phyloP scores from a whole-genome alignment of 2,888 invertebrate species.

The Meghimatium bilineatum region DNA sequence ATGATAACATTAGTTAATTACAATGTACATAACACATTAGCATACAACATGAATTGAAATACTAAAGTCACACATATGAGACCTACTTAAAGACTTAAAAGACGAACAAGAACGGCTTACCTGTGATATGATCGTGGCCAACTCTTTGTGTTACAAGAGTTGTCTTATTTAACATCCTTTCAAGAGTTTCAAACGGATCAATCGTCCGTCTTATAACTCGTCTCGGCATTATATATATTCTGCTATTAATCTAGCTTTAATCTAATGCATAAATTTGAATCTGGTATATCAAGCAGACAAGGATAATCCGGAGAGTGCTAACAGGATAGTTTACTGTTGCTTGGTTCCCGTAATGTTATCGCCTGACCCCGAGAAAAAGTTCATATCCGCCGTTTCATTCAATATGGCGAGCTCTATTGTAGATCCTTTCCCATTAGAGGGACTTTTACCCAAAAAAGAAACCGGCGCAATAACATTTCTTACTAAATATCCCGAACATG shows the following conservation, averaged over 20 bases:
- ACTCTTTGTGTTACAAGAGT: conserved; percentile 70
- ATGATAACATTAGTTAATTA: no score
- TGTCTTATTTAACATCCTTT: conserved; percentile 72
- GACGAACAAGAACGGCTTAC: conserved; percentile 57
- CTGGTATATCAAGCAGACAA: neutral
- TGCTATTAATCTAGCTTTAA: neutral
- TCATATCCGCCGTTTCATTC: conserved; percentile 38
- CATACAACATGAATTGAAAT: neutral
- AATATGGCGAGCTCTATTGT: conserved; percentile 71
- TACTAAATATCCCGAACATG: conserved; percentile 90
- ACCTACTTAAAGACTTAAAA: neutral
- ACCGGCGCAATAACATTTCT: conserved; percentile 92
- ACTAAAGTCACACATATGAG: neutral
- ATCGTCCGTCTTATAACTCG: conserved; percentile 55
- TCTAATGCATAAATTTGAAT: neutral
- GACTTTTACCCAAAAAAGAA: conserved; percentile 89
- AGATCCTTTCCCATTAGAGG: conserved; percentile 73
- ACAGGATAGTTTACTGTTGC: conserved; percentile 67
- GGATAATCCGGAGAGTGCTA: neutral
- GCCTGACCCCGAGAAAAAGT: neutral
- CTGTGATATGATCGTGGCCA: conserved; percentile 69
- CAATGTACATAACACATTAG: no score
- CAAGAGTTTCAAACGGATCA: conserved; percentile 67
- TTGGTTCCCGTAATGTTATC: conserved; percentile 49
- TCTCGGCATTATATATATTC: conserved; percentile 50